Conservation (phyloP, 2,888 invertebrate species). For the Itoplectis maculator region DNA sequence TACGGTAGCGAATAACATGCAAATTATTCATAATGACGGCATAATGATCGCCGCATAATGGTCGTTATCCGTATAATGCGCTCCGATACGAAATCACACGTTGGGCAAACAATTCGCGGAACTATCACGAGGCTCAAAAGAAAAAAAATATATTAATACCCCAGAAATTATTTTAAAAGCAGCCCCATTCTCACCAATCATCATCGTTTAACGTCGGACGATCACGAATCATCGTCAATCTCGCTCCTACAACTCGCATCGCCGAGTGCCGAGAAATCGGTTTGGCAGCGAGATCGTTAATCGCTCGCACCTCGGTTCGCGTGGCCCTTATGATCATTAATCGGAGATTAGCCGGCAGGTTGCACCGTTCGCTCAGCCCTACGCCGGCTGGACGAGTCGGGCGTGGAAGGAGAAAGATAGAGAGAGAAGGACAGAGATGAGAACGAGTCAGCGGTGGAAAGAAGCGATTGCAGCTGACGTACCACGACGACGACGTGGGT, state of each 20-base stretch:
- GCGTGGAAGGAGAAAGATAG: neutral
- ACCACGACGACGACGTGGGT: constrained; percentile 2
- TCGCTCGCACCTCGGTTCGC: neutral
- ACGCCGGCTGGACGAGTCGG: neutral
- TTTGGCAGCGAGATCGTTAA: too few species aligned
- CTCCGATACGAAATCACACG: neutral
- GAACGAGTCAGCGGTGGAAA: constrained; percentile 49
- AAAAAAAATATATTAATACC: neutral
- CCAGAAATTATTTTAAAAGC: too few species aligned
- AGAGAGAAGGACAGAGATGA: constrained; percentile 18
- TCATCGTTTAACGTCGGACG: constrained; percentile 32
- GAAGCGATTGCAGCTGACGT: constrained; percentile 61
- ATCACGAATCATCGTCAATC: neutral
- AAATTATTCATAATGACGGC: constrained; percentile 49
- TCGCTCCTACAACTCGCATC: too few species aligned
- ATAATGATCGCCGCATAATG: constrained; percentile 33
- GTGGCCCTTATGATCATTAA: constrained; percentile 9
- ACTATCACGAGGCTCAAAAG: neutral
- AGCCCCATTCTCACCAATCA: neutral
- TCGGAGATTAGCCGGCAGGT: constrained; percentile 52
- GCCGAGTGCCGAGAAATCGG: neutral
- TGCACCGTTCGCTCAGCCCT: neutral
- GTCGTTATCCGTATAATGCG: constrained; percentile 5
- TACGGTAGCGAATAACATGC: constrained; percentile 44
- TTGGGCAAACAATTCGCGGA: constrained; percentile 9